These are phyloP conservation scores for Prionailurus bengalensis DNA, from an alignment of 2,113 vertebrate species.

Conservation along the genomic window DNA sequence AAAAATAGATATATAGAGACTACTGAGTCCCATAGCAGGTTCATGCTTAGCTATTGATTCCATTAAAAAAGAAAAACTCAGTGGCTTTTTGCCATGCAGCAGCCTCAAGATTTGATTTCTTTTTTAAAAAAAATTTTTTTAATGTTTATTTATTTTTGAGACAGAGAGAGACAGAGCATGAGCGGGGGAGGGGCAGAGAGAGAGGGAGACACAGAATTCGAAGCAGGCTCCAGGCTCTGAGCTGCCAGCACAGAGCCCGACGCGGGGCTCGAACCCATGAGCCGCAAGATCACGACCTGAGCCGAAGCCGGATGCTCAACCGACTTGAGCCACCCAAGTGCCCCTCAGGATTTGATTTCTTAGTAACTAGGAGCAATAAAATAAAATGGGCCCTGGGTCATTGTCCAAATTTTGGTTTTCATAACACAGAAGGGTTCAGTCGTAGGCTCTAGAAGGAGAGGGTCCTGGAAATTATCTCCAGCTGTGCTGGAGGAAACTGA, in stretches of 20 bases:
- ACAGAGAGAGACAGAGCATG: no score
- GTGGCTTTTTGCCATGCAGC: neutral
- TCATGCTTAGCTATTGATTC: neutral
- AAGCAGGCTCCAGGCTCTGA: no score
- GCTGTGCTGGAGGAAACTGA: neutral
- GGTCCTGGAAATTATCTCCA: neutral
- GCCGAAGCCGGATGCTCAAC: no score
- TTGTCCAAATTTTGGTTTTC: neutral
- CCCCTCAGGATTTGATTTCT: neutral
- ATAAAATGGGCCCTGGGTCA: neutral
- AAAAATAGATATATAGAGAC: neutral
- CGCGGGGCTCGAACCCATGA: no score
- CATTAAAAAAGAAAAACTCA: neutral
- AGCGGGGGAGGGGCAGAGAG: no score
- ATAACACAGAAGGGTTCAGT: neutral
- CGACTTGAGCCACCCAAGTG: no score
- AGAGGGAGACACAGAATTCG: no score
- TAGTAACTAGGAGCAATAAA: neutral
- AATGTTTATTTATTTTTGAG: no score
- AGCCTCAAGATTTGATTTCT: neutral
- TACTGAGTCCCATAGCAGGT: fast-evolving
- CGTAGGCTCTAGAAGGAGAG: neutral
- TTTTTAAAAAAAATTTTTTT: no score
- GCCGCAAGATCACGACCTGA: no score
- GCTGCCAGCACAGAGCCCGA: no score